Base-by-base conservation (phyloP, 2,113 vertebrate genomes). In the human (Homo sapiens) region DNA sequence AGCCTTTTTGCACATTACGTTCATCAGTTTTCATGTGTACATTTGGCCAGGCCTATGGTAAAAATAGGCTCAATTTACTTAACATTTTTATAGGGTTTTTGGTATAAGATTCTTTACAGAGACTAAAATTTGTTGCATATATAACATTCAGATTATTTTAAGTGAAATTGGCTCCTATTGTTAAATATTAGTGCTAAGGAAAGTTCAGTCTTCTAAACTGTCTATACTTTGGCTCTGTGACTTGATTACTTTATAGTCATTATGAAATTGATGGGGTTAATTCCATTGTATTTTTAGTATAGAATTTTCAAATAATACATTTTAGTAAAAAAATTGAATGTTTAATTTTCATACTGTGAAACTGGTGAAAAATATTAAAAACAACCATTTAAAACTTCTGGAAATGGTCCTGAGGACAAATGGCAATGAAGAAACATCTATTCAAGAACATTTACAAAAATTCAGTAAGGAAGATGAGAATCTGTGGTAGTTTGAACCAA, bases 301-400 rank as follows among this genome's bases (percentile, higher is more conserved):
- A 35, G 48, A 89, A 59, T 83, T 93, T 90, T 94, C 38, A 32
- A 50, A 52, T 72, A 48, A 48, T 87, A 55, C 6, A 66, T 88
- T 59, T 85, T 91, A 80, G 61, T 93, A 59, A 80, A 79, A 81
- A 45, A 52, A 40, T 73, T 88, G 70, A 48, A 57, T 82, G 14
- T 84, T 30, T 66, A 32, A 22, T 88, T 96, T 94, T 96, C 94
- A 40, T 90, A 57, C 50, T 90, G 48, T 57, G 73, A 50, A 88
- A 48, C 64, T 88, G 40, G 32, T 80, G 20, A 52, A 23, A 73
- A 75, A 8, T 78, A 72, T 45, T 48, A 57, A 64, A 72, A 72
- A 20, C 23, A 84, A 16, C 32, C 32, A 76, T 75, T 68, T 70
- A 16, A 84, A 50, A 12, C 17, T 4, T 64, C 23, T 50, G 45